phyloP scores from a whole-genome alignment of 2,797 vertebrate genomes.

The Malurus splendens region DNA sequence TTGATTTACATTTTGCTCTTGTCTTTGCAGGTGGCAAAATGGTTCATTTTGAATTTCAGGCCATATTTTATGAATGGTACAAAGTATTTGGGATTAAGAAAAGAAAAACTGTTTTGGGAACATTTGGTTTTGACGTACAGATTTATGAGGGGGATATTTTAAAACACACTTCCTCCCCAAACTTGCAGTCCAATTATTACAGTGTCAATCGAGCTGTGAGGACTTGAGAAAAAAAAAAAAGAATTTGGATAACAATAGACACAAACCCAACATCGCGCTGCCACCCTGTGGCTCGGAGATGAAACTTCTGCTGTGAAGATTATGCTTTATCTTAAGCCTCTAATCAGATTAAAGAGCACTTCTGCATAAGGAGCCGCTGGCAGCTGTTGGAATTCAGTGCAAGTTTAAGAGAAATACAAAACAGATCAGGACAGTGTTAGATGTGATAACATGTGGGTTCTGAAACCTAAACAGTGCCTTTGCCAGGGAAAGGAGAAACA shows the following conservation, averaged over 20 bases:
- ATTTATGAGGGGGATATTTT: not conserved
- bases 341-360: not conserved
- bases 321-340: accelerated
- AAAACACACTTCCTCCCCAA: not conserved
- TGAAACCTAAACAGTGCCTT: not conserved
- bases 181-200: not conserved
- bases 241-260: not conserved
- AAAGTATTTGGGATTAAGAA: not conserved
- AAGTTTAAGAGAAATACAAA: not conserved
- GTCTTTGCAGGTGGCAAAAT: not conserved
- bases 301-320: not conserved
- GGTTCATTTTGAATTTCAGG: not conserved
- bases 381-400: not conserved
- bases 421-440: not conserved
- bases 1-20: not conserved
- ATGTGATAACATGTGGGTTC: not conserved
- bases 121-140: not conserved
- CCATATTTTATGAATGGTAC: not conserved
- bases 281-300: constrained; percentile 12
- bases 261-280: not conserved
- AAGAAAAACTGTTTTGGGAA: not conserved
- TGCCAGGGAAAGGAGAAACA: not conserved
- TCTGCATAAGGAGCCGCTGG: not conserved
- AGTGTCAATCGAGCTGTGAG: not conserved
- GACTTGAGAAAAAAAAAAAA: accelerated